A percentile compares a stretch with the other conserved stretches of the same genome.
Conservation (phyloP, 2,797 vertebrate species). For the Dromococcyx pavoninus region DNA sequence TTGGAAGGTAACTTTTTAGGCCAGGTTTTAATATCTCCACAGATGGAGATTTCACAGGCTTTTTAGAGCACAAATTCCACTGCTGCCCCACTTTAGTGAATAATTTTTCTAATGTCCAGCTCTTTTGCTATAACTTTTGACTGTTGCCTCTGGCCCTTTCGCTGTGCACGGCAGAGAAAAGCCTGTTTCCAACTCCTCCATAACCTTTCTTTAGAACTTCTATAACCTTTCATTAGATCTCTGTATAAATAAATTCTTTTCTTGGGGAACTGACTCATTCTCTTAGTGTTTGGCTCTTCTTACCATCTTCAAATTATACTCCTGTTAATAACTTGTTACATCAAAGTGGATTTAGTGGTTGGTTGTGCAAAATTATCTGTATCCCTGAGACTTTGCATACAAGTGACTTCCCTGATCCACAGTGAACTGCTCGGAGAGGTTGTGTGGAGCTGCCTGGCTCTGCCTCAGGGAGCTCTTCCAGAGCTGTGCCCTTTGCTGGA, state of each 20-base stretch:
- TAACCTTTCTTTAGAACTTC: not conserved
- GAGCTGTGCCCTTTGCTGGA: not conserved
- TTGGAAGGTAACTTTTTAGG: not conserved
- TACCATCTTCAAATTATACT: not conserved
- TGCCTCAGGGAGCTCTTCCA: not conserved
- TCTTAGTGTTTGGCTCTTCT: not conserved
- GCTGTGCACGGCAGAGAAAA: not conserved
- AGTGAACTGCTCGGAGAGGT: not conserved
- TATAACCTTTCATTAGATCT: not conserved
- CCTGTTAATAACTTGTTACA: not conserved
- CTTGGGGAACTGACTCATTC: not conserved
- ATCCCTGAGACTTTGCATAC: too few relatives aligned
- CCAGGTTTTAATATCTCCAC: not conserved
- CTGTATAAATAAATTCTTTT: not conserved
- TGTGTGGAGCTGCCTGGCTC: not conserved
- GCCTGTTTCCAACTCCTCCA: not conserved
- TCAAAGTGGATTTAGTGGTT: not conserved
- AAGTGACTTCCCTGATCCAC: not conserved
- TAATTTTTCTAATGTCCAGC: not conserved
- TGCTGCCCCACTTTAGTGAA: not conserved
- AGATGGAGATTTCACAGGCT: not conserved
- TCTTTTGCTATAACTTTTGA: not conserved
- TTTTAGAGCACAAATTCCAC: not conserved
- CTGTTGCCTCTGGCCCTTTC: not conserved
- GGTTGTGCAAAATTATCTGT: not conserved